Evolutionary conservation across 2,888 invertebrate genomes (phyloP), one percentile per base, ranked within the genome.

Genomic region (Spatulosminthurus flaviceps): DNA sequence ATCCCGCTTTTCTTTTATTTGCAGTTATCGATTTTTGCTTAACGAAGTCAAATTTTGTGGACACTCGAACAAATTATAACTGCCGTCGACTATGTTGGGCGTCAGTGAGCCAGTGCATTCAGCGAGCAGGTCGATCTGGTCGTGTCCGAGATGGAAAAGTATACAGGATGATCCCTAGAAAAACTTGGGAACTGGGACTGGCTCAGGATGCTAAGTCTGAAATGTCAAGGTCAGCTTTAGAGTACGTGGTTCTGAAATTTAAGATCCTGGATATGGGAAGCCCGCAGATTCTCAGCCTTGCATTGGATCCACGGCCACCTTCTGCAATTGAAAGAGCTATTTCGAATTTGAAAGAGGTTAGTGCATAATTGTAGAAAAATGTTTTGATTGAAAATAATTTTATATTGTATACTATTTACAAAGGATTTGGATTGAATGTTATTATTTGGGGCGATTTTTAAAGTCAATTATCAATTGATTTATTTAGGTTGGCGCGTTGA

Each of bases 1-100:
- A n/a, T n/a, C n/a, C n/a, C n/a, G n/a, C n/a, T n/a, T n/a, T n/a
- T n/a, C n/a, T n/a, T n/a, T n/a, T n/a, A 13, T 51, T 51, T 51
- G 51, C 94, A 0, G 97, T 98, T 72, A 93, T 98, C 86, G 98
- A 98, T 88, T 97, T 95, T 88, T 98, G 97, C 88, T 89, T 97
- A 81, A 95, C 95, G 80, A 97, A 97, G 89, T 90, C 91, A 41
- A 88, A 95, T 85, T 89, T 92, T 5, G 92, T 92, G 61, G 95
- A 97, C 87, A 88, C 90, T 0, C 88, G 89, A 0, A 94, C 95
- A 0, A 95, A 94, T 89, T 95, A 93, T 87, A 92, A 93, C 26
- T 91, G 92, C 61, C 90, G 98, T 67, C 91, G 92, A 86, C 87
- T 96, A 82, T 89, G 90, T 78, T 98, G 97, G 97, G 95, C 97